These are phyloP conservation scores for Scartelaos histophorus DNA, from an alignment of 2,113 vertebrate species.

Conservation along the genomic window DNA sequence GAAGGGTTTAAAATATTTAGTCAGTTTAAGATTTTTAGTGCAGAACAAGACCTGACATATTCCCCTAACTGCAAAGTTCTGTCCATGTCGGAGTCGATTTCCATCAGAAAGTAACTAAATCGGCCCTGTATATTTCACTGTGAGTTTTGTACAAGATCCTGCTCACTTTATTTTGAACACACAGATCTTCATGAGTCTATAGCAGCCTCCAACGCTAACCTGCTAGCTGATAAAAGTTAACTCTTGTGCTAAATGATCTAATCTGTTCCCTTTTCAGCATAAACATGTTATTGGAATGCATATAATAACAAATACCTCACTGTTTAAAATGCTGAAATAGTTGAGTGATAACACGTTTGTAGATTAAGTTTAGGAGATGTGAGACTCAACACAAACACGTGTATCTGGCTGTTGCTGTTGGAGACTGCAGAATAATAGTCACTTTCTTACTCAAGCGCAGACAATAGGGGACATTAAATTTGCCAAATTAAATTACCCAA, in stretches of 20 bases:
- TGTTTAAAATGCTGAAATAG: no score
- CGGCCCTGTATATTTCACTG: not conserved
- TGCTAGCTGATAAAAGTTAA: not conserved
- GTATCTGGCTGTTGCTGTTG: not conserved
- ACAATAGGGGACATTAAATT: not conserved
- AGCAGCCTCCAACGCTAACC: not conserved
- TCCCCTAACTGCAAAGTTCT: constrained; percentile 6
- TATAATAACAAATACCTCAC: no score
- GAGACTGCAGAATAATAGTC: not conserved
- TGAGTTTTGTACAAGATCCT: not conserved
- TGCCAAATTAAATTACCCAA: not conserved
- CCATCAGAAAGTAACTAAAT: not conserved
- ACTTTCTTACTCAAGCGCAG: not conserved
- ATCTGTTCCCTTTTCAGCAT: no score
- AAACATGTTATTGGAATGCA: no score
- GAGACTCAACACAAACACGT: not conserved
- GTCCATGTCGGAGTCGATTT: not conserved
- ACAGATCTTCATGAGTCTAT: not conserved
- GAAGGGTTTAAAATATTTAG: constrained; percentile 2
- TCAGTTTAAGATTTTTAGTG: not conserved
- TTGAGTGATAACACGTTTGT: no score
- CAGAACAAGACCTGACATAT: not conserved
- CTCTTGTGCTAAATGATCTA: not conserved
- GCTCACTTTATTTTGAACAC: not conserved
- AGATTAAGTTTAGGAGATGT: not conserved